Evolutionary conservation across 2,113 vertebrate species (phyloP), one percentile per base, ranked within the genome.

Genomic region (Raja brachyura): DNA sequence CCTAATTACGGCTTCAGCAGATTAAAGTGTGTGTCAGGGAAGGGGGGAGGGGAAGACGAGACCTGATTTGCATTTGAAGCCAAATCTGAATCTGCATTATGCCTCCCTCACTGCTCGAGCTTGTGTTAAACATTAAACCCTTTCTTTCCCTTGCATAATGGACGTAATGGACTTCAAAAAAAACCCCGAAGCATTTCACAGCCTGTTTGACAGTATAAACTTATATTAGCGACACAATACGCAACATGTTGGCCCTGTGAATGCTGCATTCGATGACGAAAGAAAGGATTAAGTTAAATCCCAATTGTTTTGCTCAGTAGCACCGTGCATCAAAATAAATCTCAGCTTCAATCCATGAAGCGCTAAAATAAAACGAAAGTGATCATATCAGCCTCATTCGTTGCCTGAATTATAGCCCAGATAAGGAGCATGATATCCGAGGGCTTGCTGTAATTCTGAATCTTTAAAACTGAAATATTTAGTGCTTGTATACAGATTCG

Each of bases 71-170:
- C 96, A 96, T 96, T 95, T 96, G 95, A 96, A 96, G 95, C 95
- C 95, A 95, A 95, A 94, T 95, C 95, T 96, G 95, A 95, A 92
- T 92, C 66, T 66, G 95, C 95, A 95, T 95, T 96, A 96, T 96
- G 95, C 96, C 95, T 96, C 96, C 96, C 95, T 95, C 94, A 95
- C 96, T 95, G 95, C 96, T 95, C 96, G 95, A 73, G 88, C 88
- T 96, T 96, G 95, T 96, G 95, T 96, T 95, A 95, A 96, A 95
- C 95, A 96, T 95, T 95, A 95, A 95, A 96, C 94, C 95, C 96
- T 94, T 96, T 95, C 95, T 94, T 93, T 93, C 93, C 93, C 31
- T 74, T 79, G 94, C 70, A 31, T 93, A 93, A 93, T 90, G 90
- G 76, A 75, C 94, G 94, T 94, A 81, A 93, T 94, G 93, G 93